Base-by-base conservation (phyloP, 2,797 vertebrate genomes). In the Alosa sapidissima region DNA sequence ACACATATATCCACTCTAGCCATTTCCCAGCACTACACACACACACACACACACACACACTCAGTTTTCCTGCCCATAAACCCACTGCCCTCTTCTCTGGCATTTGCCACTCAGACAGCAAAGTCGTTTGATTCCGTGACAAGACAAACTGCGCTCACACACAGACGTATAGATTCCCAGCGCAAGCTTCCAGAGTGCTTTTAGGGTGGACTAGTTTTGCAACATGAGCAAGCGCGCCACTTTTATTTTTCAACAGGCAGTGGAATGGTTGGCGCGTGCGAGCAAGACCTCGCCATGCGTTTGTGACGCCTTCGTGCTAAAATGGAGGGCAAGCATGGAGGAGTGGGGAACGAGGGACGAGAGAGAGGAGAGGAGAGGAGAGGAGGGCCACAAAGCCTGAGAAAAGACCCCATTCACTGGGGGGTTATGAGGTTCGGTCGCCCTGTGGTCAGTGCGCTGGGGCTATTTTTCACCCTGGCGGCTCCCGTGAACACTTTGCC, bases 21-120 rank as follows among this genome's bases (percentile, higher is more conserved):
- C 54, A 55, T 55, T 55, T 55, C 54, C 54, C 54, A 55, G 54
- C 54, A 55, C 9, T 24, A 78, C 85, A 87, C 68, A 41, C 86
- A 92, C 91, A 94, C 91, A 92, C 91, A 88, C 86, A 88, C 83
- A 51, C 68, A 33, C 10, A 33, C 78, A 54, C 81, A 33, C 52
- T 52, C 75, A 16, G 55, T 45, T n/a, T 84, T 84, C 55, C 72
- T 52, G 51, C 10, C 68, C 83, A 84, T 36, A 83, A 48, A 65
- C 47, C 41, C 60, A 19, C 16, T 51, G 24, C 62, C 68, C 24
- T 81, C n/a, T 78, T n/a, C 58, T 47, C 6, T 62, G 60, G 58
- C 55, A 91, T 90, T 87, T 89, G 86, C 49, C 49, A 88, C 88
- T 83, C 84, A 90, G 89, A 88, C 65, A 84, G 81, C 72, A 21